Percentiles rank a stretch among this genome's conserved stretches.
Conservation (phyloP, 2,797 vertebrate genomes). For the Pipistrellus pipistrellus region DNA sequence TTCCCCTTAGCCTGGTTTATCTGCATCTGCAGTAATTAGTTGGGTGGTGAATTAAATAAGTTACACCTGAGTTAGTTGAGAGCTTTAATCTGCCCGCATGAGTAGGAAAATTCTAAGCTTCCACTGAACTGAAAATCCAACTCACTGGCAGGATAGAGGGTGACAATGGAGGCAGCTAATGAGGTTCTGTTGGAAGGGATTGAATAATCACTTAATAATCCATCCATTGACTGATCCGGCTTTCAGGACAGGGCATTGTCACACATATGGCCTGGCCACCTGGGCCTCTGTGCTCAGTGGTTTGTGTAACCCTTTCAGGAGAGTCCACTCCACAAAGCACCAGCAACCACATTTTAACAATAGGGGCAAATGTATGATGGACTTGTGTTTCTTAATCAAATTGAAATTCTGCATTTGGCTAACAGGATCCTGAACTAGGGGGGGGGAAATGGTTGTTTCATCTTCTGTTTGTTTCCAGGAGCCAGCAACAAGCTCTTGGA, state of each 20-base stretch:
- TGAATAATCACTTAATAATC: constrained; percentile 81
- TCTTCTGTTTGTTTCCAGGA: constrained; percentile 84
- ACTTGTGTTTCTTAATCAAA: constrained; percentile 84
- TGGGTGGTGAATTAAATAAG: constrained; percentile 85
- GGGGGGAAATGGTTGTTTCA: constrained; percentile 82
- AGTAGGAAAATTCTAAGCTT: constrained; percentile 84
- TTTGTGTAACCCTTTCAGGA: constrained; percentile 47
- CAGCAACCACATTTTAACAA: constrained; percentile 5
- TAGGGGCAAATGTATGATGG: constrained; percentile 81
- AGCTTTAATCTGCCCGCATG: constrained; percentile 79
- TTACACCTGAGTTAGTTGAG: constrained; percentile 86
- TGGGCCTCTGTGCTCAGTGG: neutral
- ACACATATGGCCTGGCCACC: neutral
- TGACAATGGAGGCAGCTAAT: constrained; percentile 79
- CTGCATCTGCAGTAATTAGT: constrained; percentile 81
- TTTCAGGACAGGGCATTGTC: constrained; percentile 3
- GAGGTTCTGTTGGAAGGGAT: constrained; percentile 78
- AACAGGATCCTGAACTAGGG: constrained; percentile 74
- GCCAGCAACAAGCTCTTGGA: constrained; percentile 84
- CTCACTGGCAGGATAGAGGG: constrained; percentile 74
- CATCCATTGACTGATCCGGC: constrained; percentile 62
- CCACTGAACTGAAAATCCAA: constrained; percentile 82
- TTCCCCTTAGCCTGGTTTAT: constrained; percentile 69
- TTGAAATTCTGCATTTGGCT: constrained; percentile 85
- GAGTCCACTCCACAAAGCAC: neutral